A percentile compares a stretch with the other conserved stretches of the same genome.
These are phyloP conservation scores for Chorisops tibialis DNA, from an alignment of 2,888 invertebrate genomes.

Conservation along the genomic window DNA sequence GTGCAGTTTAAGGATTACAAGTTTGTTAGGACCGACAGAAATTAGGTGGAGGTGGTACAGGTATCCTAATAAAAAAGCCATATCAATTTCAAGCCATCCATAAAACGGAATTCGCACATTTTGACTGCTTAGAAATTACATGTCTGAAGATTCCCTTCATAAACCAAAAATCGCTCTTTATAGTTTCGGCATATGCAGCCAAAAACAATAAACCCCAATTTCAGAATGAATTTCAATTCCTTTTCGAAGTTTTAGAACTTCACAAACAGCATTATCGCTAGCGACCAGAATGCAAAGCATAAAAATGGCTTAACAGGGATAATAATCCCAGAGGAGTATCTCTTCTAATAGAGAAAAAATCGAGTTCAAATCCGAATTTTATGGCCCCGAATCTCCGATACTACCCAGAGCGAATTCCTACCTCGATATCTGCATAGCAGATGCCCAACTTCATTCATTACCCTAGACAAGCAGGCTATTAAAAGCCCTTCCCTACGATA, in stretches of 20 bases:
- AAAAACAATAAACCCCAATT: background rate
- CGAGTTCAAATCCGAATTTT: background rate
- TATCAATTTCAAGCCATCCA: background rate
- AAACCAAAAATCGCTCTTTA: background rate
- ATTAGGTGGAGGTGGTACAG: background rate
- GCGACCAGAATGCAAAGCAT: conserved; percentile 22
- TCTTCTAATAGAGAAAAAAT: background rate
- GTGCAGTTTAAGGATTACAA: too few species aligned
- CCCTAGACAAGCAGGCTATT: background rate
- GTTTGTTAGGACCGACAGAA: background rate
- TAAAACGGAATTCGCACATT: background rate
- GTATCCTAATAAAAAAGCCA: background rate
- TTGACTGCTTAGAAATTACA: background rate
- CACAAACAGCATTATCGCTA: conserved; percentile 9
- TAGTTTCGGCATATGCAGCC: too few species aligned
- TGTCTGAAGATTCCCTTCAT: background rate
- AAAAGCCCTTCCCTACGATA: background rate
- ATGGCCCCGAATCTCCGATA: too few species aligned
- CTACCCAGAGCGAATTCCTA: too few species aligned
- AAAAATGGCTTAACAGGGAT: conserved; percentile 11
- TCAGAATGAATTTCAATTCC: background rate
- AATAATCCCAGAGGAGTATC: conserved; percentile 13
- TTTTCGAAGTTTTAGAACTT: conserved; percentile 14
- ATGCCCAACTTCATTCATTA: background rate
- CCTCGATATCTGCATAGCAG: background rate